A percentile compares a stretch with the other conserved stretches of the same genome.
Evolutionary conservation across 2,888 invertebrate genomes (phyloP).

Genomic region (Tenodera sinensis): DNA sequence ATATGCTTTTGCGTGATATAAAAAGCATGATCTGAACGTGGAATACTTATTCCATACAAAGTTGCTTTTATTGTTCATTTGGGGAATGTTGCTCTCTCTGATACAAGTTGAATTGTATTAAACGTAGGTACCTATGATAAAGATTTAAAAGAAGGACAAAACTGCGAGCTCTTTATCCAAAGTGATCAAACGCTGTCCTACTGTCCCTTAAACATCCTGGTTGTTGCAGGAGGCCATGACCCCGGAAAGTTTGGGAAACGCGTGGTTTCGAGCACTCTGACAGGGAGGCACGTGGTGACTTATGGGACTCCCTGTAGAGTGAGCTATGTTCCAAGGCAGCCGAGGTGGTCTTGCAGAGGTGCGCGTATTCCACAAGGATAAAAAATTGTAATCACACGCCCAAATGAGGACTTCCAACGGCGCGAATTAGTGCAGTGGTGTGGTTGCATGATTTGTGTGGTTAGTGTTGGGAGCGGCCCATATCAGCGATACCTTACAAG

Average conservation of each 20-base stretch:
- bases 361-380: background rate
- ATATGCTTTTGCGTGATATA: too few species aligned
- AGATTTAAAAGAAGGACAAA: too few species aligned
- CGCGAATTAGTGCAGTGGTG: background rate
- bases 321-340: background rate
- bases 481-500: background rate
- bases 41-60: too few species aligned
- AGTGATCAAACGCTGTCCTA: too few species aligned
- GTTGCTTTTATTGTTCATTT: too few species aligned
- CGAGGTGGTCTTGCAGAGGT: background rate
- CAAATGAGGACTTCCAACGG: background rate
- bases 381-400: background rate
- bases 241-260: background rate
- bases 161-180: too few species aligned
- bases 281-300: background rate
- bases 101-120: too few species aligned
- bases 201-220: background rate
- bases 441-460: background rate
- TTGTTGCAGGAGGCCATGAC: background rate
- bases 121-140: too few species aligned
- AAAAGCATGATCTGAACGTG: too few species aligned
- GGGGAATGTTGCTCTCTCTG: too few species aligned
- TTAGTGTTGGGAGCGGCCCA: background rate
- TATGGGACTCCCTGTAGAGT: background rate
- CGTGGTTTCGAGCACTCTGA: background rate